Evolutionary conservation across 1,140 invertebrate species (phyloP).

Genomic region (Lordiphosa clarofinis): DNA sequence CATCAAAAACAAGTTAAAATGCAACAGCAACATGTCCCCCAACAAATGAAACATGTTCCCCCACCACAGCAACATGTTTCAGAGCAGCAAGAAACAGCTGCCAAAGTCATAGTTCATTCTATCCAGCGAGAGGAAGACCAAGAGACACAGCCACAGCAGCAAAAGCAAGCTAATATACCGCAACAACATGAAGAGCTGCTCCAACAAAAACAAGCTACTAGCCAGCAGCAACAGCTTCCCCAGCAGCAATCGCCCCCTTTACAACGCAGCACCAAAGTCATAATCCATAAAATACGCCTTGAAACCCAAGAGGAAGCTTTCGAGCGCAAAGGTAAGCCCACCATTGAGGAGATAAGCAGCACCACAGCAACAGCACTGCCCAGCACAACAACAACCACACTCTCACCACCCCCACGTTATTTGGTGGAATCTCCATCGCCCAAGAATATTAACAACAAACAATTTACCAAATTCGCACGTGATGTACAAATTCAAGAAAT

Average conservation of each 20-base stretch:
- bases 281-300: slow-evolving; percentile 65
- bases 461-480: slow-evolving; percentile 43
- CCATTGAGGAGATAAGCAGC: slow-evolving; percentile 57
- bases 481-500: slow-evolving; percentile 67
- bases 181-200: not conserved
- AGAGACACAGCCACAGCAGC: not conserved
- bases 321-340: slow-evolving; percentile 40
- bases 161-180: not conserved
- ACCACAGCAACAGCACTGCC: slow-evolving; percentile 25
- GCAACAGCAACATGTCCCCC: slow-evolving; percentile 6
- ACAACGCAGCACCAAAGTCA: slow-evolving; percentile 61
- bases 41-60: not conserved
- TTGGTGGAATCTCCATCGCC: slow-evolving; percentile 52
- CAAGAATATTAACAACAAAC: slow-evolving; percentile 26
- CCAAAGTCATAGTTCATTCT: too few relatives aligned
- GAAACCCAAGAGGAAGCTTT: slow-evolving; percentile 47
- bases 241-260: slow-evolving; percentile 10
- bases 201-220: not conserved
- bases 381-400: slow-evolving; percentile 2
- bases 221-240: not conserved
- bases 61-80: too few relatives aligned
- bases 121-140: not conserved
- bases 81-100: too few relatives aligned
- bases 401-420: slow-evolving; percentile 61
- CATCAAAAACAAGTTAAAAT: too few relatives aligned